phyloP scores from a whole-genome alignment of 2,888 invertebrate species.

The Drosophila nigricruria region DNA sequence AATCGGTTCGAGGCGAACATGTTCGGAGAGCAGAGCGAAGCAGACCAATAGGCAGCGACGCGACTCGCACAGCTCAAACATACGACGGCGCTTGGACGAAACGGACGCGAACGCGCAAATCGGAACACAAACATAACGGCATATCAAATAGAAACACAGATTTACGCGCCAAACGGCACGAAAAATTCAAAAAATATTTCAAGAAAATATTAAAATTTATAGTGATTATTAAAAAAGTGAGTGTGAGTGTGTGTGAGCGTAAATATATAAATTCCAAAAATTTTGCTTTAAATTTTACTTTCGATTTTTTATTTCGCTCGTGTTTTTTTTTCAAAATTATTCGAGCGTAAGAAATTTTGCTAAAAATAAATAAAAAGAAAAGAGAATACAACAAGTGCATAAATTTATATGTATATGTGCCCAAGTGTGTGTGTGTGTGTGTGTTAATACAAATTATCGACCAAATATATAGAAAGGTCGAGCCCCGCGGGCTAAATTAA shows the following conservation, averaged over 20 bases:
- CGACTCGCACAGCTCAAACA: slow-evolving; percentile 57
- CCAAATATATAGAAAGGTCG: slow-evolving; percentile 64
- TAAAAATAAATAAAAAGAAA: slow-evolving; percentile 48
- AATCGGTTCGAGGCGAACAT: slow-evolving; percentile 33
- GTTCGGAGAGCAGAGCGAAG: slow-evolving; percentile 15
- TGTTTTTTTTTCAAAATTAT: slow-evolving; percentile 24
- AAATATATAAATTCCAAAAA: not conserved
- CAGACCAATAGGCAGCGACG: slow-evolving; percentile 18
- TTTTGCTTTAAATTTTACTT: slow-evolving; percentile 2
- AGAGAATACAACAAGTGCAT: slow-evolving; percentile 45
- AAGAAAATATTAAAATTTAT: not conserved
- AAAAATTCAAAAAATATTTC: slow-evolving; percentile 27
- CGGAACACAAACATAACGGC: slow-evolving; percentile 38
- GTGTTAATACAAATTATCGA: slow-evolving; percentile 65
- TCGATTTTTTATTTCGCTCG: slow-evolving; percentile 4
- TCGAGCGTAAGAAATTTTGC: slow-evolving; percentile 35
- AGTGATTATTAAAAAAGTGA: not conserved
- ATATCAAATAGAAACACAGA: slow-evolving; percentile 36
- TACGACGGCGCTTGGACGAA: slow-evolving; percentile 73
- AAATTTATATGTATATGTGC: slow-evolving; percentile 17
- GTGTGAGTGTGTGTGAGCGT: not conserved
- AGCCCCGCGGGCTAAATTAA: slow-evolving; percentile 47
- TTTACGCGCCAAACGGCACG: slow-evolving; percentile 33
- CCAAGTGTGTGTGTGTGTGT: slow-evolving; percentile 25
- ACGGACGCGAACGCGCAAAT: slow-evolving; percentile 75